Evolutionary conservation across 1,140 invertebrate genomes (phyloP).

Genomic region (Drosophila albomicans): DNA sequence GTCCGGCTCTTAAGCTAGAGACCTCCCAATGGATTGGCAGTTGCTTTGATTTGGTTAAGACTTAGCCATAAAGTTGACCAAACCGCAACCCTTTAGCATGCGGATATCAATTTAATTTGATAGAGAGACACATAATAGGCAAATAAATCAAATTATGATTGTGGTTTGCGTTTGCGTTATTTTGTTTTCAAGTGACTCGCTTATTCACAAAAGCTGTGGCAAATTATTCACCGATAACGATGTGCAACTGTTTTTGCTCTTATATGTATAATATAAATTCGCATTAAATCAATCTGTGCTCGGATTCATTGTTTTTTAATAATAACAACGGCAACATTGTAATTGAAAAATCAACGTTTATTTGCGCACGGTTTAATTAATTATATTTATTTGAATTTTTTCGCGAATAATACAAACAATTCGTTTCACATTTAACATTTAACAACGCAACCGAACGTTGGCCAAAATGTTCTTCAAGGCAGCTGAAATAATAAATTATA

Average conservation of each 20-base stretch:
- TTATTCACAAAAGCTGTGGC: background rate
- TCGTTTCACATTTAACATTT: slow-evolving; percentile 7
- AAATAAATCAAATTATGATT: slow-evolving; percentile 16
- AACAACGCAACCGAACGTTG: slow-evolving; percentile 18
- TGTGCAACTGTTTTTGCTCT: slow-evolving; percentile 1
- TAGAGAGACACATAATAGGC: slow-evolving; percentile 1
- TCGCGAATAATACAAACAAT: slow-evolving; percentile 16
- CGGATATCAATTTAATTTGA: slow-evolving; percentile 22
- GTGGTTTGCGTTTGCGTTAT: background rate
- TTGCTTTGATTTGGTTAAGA: slow-evolving; percentile 42
- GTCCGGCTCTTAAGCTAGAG: slow-evolving; percentile 12
- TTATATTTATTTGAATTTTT: slow-evolving; percentile 24
- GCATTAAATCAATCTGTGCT: background rate
- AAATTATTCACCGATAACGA: slow-evolving; percentile 7
- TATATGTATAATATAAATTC: background rate
- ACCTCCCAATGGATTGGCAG: slow-evolving; percentile 23
- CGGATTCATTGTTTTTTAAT: background rate
- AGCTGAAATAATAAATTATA: slow-evolving; percentile 71
- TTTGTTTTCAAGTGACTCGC: slow-evolving; percentile 7
- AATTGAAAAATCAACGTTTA: slow-evolving; percentile 4
- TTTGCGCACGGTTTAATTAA: slow-evolving; percentile 28
- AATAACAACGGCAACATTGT: slow-evolving; percentile 9
- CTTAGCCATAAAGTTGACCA: slow-evolving; percentile 24
- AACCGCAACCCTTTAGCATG: slow-evolving; percentile 8
- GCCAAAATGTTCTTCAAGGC: slow-evolving; percentile 55